Conservation (phyloP, 2,888 invertebrate species). For the Chrysolina oricalcia region DNA sequence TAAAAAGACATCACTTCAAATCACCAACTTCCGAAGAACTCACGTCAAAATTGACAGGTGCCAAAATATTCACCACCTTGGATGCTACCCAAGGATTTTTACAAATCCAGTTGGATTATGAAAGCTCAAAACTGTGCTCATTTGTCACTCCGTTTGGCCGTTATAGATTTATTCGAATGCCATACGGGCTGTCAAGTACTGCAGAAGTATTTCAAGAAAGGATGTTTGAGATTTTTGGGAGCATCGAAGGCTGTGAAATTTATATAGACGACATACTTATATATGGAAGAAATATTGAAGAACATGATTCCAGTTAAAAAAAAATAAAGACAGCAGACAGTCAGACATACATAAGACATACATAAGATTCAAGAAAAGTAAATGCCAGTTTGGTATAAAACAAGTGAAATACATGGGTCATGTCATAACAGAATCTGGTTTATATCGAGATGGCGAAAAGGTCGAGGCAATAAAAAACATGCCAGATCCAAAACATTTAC, state of each 20-base stretch:
- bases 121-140: not conserved
- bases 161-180: conserved; percentile 12
- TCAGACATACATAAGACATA: too few species aligned
- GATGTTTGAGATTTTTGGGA: conserved; percentile 45
- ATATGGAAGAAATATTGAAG: conserved; percentile 33
- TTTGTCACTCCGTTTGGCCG: conserved; percentile 1
- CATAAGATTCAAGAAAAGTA: conserved; percentile 50
- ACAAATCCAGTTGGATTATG: not conserved
- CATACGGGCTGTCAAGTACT: conserved; percentile 14
- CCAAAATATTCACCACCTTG: not conserved
- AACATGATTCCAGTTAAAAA: conserved; percentile 39
- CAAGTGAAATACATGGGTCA: conserved; percentile 60
- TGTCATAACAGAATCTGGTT: conserved; percentile 1
- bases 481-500: not conserved
- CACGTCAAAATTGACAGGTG: conserved; percentile 34
- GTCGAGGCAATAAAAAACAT: not conserved
- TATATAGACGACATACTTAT: conserved; percentile 49
- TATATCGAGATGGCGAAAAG: not conserved
- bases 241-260: conserved; percentile 30
- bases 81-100: not conserved
- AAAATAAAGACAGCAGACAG: conserved; percentile 33
- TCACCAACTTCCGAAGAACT: conserved; percentile 33
- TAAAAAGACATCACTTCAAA: conserved; percentile 41
- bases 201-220: conserved; percentile 46
- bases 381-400: conserved; percentile 57